These are phyloP conservation scores for Ptycholaimellus sp. DNA, from an alignment of 2,888 invertebrate genomes.

Conservation along the genomic window DNA sequence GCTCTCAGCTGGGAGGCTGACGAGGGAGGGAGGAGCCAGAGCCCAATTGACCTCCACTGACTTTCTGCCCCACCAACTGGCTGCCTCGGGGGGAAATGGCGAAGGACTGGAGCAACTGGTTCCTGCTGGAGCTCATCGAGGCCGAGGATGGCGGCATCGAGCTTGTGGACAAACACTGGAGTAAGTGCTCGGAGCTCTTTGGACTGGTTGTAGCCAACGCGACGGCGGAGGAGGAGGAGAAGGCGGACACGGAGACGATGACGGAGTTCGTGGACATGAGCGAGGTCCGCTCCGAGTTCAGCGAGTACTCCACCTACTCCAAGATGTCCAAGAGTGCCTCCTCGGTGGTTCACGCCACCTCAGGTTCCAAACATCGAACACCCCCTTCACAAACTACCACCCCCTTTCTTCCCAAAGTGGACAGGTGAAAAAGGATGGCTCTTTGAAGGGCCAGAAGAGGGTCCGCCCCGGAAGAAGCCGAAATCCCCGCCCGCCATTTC, in stretches of 20 bases:
- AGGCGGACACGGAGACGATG: slow-evolving; percentile 10
- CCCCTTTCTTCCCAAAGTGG: no score
- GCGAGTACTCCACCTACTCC: slow-evolving; percentile 18
- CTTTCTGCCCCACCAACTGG: background rate
- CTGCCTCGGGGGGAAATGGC: no score
- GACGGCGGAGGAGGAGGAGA: slow-evolving; percentile 14
- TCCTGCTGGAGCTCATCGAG: slow-evolving; percentile 22
- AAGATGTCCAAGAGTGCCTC: no score
- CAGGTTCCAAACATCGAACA: no score
- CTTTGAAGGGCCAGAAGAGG: slow-evolving; percentile 23
- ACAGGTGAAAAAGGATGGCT: no score
- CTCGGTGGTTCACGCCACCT: background rate
- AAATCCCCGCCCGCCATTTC: slow-evolving; percentile 25
- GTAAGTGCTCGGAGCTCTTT: slow-evolving; percentile 14
- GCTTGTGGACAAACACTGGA: slow-evolving; percentile 24
- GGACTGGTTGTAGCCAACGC: slow-evolving; percentile 2
- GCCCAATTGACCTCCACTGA: no score
- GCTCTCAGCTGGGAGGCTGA: no score
- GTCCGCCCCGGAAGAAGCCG: slow-evolving; percentile 25
- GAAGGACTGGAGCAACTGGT: no score
- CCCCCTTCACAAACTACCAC: no score
- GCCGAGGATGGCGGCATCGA: slow-evolving; percentile 24
- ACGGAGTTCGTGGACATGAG: slow-evolving; percentile 14
- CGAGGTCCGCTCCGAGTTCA: slow-evolving; percentile 21
- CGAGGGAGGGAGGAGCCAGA: no score